A percentile compares a stretch with the other conserved stretches of the same genome.
Conservation (phyloP, 2,888 invertebrate species). For the Lymantria dispar region DNA sequence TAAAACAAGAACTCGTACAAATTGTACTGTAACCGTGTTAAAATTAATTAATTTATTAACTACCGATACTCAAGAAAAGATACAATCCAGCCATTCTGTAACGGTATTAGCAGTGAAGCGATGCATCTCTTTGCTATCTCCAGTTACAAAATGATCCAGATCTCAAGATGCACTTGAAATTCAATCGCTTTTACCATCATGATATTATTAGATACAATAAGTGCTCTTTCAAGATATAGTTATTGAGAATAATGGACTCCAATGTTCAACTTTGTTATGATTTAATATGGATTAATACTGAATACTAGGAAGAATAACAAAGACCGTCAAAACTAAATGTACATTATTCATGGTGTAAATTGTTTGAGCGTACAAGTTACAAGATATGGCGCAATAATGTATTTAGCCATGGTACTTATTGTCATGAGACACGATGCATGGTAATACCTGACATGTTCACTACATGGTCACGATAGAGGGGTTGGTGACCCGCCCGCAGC, state of each 20-base stretch:
- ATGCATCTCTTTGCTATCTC: slow-evolving; percentile 38
- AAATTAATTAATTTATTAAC: slow-evolving; percentile 58
- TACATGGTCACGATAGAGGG: slow-evolving; percentile 12
- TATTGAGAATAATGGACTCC: slow-evolving; percentile 29
- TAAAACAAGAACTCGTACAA: slow-evolving; percentile 16
- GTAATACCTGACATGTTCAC: slow-evolving; percentile 21
- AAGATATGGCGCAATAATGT: slow-evolving; percentile 21
- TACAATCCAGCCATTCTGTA: slow-evolving; percentile 51
- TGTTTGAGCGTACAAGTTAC: slow-evolving; percentile 7
- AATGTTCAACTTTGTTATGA: slow-evolving; percentile 31
- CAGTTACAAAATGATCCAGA: slow-evolving; percentile 45
- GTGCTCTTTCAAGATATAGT: slow-evolving; percentile 22
- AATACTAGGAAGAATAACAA: slow-evolving; percentile 52
- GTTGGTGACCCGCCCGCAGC: slow-evolving; percentile 30
- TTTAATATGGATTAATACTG: slow-evolving; percentile 49
- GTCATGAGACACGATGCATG: slow-evolving; percentile 23
- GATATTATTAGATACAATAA: slow-evolving; percentile 28
- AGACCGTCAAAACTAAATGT: slow-evolving; percentile 59
- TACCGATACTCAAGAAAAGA: slow-evolving; percentile 42
- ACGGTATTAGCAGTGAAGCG: slow-evolving; percentile 40
- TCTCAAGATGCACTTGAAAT: slow-evolving; percentile 61
- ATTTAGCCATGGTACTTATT: slow-evolving; percentile 34
- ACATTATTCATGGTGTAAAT: slow-evolving; percentile 65
- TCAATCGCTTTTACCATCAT: slow-evolving; percentile 35
- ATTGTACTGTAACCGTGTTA: slow-evolving; percentile 54